These are phyloP conservation scores for Gambelia wislizenii DNA, from an alignment of 2,797 vertebrate species.

Conservation along the genomic window DNA sequence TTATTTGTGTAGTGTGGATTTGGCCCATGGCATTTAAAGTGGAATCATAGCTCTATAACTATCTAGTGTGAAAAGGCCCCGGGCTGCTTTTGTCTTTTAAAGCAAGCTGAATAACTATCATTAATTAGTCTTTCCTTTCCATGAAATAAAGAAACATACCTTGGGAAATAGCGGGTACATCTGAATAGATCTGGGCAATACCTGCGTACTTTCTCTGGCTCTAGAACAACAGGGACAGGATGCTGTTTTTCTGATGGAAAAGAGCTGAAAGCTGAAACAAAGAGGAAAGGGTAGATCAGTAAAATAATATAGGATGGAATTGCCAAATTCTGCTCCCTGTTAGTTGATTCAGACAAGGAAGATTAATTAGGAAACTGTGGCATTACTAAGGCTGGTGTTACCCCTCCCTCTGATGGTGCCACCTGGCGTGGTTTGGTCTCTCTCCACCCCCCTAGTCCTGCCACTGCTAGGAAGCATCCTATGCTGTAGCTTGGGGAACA, in stretches of 20 bases:
- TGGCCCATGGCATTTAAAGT: no score
- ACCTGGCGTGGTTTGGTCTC: no score
- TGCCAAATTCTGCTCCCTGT: background rate
- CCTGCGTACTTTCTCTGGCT: slow-evolving; percentile 19
- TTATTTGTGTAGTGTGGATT: no score
- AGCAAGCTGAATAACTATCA: background rate
- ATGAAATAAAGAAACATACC: fast-evolving
- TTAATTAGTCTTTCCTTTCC: background rate
- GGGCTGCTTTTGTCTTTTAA: background rate
- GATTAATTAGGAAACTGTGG: background rate
- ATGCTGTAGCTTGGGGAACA: background rate
- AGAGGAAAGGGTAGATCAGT: slow-evolving; percentile 23
- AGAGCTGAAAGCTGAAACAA: slow-evolving; percentile 34
- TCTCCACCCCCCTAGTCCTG: no score
- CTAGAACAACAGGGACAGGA: background rate
- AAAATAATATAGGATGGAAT: background rate
- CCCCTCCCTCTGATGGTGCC: no score
- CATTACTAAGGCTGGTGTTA: no score
- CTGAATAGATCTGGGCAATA: slow-evolving; percentile 17
- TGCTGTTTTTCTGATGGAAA: slow-evolving; percentile 20
- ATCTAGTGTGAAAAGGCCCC: no score
- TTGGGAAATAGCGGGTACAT: slow-evolving; percentile 27
- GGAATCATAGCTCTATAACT: no score
- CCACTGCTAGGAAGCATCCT: background rate
- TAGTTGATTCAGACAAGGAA: background rate